A percentile compares a stretch with the other conserved stretches of the same genome.
Conservation (phyloP, 2,888 invertebrate species). For the Noctua pronuba region DNA sequence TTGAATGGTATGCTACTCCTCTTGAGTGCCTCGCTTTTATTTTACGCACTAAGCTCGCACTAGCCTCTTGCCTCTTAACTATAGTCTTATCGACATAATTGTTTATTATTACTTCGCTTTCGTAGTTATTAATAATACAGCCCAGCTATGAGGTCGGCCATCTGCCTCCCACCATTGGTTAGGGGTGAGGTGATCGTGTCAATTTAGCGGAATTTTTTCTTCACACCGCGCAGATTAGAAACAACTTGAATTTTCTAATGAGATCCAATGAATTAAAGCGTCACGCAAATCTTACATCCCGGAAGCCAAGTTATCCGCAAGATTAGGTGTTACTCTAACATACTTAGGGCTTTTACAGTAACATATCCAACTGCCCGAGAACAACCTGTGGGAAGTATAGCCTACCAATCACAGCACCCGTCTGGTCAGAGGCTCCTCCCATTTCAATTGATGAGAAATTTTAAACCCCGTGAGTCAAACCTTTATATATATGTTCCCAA, state of each 20-base stretch:
- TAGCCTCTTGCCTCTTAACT: background rate
- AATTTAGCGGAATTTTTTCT: background rate
- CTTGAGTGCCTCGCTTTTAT: background rate
- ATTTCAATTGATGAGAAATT: no score
- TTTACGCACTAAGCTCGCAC: no score
- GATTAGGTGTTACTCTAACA: background rate
- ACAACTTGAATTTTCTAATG: background rate
- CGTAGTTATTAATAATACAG: background rate
- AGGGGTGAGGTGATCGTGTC: background rate
- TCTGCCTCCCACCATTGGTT: background rate
- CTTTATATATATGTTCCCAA: no score
- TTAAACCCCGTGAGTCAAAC: no score
- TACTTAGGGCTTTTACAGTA: background rate
- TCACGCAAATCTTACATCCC: no score
- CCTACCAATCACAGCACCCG: no score
- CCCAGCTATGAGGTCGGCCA: background rate
- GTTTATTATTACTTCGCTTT: background rate
- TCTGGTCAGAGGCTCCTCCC: background rate
- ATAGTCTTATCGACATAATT: background rate
- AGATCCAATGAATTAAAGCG: no score
- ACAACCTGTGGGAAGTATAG: background rate
- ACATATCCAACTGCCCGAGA: background rate
- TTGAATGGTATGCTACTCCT: background rate
- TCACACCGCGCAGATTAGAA: background rate
- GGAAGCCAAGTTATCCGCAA: background rate